Evolutionary conservation across 2,888 invertebrate species (phyloP).

Genomic region (Labia minor): DNA sequence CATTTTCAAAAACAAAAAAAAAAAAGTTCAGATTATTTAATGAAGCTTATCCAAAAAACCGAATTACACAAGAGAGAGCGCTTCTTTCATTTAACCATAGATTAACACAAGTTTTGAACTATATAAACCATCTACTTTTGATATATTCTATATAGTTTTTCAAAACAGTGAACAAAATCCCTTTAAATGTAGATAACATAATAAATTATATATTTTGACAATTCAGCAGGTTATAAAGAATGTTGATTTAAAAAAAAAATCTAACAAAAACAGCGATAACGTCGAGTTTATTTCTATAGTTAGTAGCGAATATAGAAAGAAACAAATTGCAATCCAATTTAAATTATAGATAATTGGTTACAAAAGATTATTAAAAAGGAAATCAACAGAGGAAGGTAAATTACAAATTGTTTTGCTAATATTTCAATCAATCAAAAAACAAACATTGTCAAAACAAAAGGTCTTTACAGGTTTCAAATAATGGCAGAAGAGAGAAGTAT

Average conservation of each 20-base stretch:
- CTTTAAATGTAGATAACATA: not conserved
- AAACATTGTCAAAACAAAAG: too few species aligned
- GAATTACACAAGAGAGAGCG: not conserved
- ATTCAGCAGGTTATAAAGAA: slow-evolving; percentile 2
- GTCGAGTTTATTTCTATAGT: too few species aligned
- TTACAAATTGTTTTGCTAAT: too few species aligned
- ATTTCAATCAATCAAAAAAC: too few species aligned
- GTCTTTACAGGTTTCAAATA: slow-evolving; percentile 13
- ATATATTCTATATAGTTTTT: not conserved
- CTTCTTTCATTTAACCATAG: not conserved
- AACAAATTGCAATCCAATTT: too few species aligned
- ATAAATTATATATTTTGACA: not conserved
- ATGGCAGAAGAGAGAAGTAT: slow-evolving; percentile 16
- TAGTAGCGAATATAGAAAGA: too few species aligned
- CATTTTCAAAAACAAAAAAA: not conserved
- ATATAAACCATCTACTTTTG: not conserved
- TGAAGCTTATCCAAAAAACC: not conserved
- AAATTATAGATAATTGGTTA: too few species aligned
- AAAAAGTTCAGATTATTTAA: not conserved
- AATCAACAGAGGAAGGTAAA: too few species aligned
- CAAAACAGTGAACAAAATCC: not conserved
- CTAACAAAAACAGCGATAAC: not conserved
- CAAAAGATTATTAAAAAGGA: too few species aligned
- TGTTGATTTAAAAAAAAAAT: not conserved
- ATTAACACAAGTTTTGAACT: not conserved